Conservation (phyloP, 2,113 vertebrate genomes). For the Poeciliopsis occidentalis region DNA sequence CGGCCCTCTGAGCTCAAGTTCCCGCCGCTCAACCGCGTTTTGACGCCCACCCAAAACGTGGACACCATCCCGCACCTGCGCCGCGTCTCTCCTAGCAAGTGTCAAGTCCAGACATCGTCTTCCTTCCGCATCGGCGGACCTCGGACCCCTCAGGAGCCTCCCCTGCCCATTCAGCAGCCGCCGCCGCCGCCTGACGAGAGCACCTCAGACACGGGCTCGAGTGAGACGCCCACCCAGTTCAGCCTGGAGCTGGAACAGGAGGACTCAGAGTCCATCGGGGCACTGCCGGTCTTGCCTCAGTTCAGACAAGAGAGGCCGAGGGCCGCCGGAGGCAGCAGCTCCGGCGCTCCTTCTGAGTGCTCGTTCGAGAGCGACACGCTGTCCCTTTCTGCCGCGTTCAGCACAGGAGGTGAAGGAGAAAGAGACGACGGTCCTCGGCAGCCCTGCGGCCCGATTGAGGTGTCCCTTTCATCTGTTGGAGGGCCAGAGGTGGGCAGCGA, state of each 20-base stretch:
- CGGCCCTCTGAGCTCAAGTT: conserved; percentile 87
- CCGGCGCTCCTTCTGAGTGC: conserved; percentile 78
- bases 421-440: conserved; percentile 28
- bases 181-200: conserved; percentile 61
- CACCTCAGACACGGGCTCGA: conserved; percentile 75
- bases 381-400: conserved; percentile 57
- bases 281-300: conserved; percentile 24
- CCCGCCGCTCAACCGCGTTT: conserved; percentile 83
- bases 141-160: conserved; percentile 62
- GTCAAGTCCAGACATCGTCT: conserved; percentile 88
- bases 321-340: conserved; percentile 69
- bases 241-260: conserved; percentile 78
- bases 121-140: conserved; percentile 84
- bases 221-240: conserved; percentile 78
- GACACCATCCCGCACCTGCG: conserved; percentile 90
- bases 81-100: conserved; percentile 89
- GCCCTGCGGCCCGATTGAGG: conserved; percentile 77
- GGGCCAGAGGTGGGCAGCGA: conserved; percentile 62
- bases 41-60: conserved; percentile 86
- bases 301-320: conserved; percentile 20
- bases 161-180: conserved; percentile 16
- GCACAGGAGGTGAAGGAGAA: conserved; percentile 42
- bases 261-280: conserved; percentile 29
- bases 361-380: conserved; percentile 80
- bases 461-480: conserved; percentile 76